These are phyloP conservation scores for Zelostemma sp. DNA, from an alignment of 1,140 invertebrate genomes.

Conservation along the genomic window DNA sequence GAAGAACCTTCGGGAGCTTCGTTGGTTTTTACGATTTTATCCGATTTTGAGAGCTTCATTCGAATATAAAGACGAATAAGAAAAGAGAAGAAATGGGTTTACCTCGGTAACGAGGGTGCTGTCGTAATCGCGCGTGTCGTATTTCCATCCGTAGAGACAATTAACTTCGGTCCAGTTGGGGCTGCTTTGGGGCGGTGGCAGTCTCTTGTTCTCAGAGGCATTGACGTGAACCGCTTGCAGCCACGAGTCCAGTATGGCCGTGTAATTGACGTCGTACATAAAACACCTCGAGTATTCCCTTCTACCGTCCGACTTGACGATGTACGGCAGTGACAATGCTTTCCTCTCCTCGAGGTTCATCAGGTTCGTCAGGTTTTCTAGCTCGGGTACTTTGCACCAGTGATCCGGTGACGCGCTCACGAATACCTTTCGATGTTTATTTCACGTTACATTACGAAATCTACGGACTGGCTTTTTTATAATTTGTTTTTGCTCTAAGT, in stretches of 20 bases:
- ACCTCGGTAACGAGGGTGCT: constrained; percentile 74
- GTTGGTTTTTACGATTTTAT: too few relatives aligned
- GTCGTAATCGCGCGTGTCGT: constrained; percentile 70
- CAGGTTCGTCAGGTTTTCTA: constrained; percentile 68
- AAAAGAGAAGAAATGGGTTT: constrained; percentile 58
- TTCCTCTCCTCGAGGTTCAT: constrained; percentile 72
- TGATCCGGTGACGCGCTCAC: constrained; percentile 78
- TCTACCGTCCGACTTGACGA: constrained; percentile 61
- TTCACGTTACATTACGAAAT: too few relatives aligned
- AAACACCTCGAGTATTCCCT: constrained; percentile 65
- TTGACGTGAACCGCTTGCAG: constrained; percentile 25
- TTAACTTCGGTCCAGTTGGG: constrained; percentile 60
- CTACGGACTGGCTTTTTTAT: too few relatives aligned
- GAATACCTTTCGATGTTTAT: constrained; percentile 72
- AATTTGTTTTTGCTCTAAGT: too few relatives aligned
- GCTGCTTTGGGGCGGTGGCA: constrained; percentile 58
- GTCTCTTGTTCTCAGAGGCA: constrained; percentile 30
- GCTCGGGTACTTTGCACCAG: constrained; percentile 76
- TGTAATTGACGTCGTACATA: constrained; percentile 72
- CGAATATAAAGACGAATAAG: too few relatives aligned
- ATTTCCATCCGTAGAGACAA: constrained; percentile 71
- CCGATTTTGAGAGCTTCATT: too few relatives aligned
- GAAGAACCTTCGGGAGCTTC: too few relatives aligned
- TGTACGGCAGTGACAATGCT: constrained; percentile 71
- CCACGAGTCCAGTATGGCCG: constrained; percentile 62